phyloP scores from a whole-genome alignment of 1,140 invertebrate species.

The Arctopsyche grandis region DNA sequence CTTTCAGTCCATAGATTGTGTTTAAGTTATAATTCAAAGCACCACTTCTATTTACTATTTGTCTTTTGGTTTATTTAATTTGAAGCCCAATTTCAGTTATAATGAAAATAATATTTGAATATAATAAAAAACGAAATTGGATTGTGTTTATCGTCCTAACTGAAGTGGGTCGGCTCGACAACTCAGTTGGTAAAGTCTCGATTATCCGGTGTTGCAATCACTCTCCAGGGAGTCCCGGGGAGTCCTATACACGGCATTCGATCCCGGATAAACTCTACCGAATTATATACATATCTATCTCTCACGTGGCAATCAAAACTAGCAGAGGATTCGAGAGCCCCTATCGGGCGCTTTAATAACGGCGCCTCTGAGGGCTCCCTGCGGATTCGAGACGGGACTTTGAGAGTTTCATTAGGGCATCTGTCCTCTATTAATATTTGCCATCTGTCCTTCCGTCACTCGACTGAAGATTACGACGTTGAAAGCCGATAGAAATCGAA shows the following conservation, averaged over 20 bases:
- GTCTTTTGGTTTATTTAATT: no score
- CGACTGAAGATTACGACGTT: not conserved
- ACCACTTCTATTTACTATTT: no score
- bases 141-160: no score
- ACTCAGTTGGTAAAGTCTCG: not conserved
- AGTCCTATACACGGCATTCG: not conserved
- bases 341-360: conserved; percentile 10
- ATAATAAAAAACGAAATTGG: no score
- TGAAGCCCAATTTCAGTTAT: no score
- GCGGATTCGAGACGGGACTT: not conserved
- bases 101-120: no score
- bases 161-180: no score
- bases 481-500: not conserved
- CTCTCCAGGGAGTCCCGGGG: not conserved
- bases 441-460: not conserved
- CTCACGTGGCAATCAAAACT: conserved; percentile 24
- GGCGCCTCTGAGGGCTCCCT: not conserved
- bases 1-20: no score
- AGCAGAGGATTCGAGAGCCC: not conserved
- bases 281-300: conserved; percentile 13
- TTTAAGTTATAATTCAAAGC: no score
- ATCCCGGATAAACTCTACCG: not conserved
- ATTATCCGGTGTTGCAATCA: not conserved
- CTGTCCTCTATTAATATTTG: conserved; percentile 32
- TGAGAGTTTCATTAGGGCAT: conserved; percentile 26